phyloP scores from a whole-genome alignment of 2,113 vertebrate species.

The Solea senegalensis region DNA sequence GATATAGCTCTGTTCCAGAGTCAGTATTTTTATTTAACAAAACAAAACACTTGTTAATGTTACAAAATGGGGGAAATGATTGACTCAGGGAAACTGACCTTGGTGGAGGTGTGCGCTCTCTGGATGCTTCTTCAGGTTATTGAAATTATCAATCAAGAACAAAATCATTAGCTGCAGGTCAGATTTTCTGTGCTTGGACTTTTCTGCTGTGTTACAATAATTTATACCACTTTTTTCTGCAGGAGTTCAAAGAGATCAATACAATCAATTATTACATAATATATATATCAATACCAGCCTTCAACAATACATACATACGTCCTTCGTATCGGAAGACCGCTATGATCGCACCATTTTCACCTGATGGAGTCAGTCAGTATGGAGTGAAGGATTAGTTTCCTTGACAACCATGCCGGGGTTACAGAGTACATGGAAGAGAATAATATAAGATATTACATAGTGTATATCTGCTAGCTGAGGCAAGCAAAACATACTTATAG shows the following conservation, averaged over 20 bases:
- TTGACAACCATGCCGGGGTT: conserved; percentile 55
- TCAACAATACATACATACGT: not conserved
- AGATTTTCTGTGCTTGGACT: not conserved
- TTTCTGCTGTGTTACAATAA: not conserved
- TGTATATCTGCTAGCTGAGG: not conserved
- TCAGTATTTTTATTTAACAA: too few species aligned
- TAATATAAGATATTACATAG: conserved; percentile 29
- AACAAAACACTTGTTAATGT: too few species aligned
- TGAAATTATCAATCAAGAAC: too few species aligned
- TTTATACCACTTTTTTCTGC: too few species aligned
- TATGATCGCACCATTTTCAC: conserved; percentile 4
- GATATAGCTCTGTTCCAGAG: too few species aligned
- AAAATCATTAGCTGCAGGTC: not conserved
- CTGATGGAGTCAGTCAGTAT: conserved; percentile 18
- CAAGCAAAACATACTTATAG: not conserved
- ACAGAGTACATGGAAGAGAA: conserved; percentile 37
- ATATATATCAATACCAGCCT: not conserved
- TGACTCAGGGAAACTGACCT: too few species aligned
- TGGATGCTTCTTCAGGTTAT: too few species aligned
- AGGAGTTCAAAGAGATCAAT: too few species aligned
- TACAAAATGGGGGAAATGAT: too few species aligned
- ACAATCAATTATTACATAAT: too few species aligned
- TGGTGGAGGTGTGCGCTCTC: too few species aligned
- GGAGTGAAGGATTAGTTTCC: conserved; percentile 51
- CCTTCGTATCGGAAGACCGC: not conserved